These are phyloP conservation scores for Nymphalis c-album DNA, from an alignment of 2,888 invertebrate genomes.

Conservation along the genomic window DNA sequence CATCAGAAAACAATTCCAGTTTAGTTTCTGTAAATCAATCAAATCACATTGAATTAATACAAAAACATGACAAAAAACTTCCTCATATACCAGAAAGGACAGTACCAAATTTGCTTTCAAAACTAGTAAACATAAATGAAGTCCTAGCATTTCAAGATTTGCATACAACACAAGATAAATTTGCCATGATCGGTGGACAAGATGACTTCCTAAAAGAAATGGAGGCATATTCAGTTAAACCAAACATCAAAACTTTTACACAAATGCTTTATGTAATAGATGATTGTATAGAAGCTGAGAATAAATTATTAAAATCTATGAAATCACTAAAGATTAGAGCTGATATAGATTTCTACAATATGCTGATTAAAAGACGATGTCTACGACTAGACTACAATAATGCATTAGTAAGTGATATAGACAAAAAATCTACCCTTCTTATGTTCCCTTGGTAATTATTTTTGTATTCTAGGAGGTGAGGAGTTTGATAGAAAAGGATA, in stretches of 20 bases:
- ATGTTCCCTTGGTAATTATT: background rate
- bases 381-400: constrained; percentile 84
- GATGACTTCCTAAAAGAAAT: constrained; percentile 89
- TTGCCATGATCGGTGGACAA: constrained; percentile 90
- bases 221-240: constrained; percentile 83
- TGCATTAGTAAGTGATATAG: constrained; percentile 83
- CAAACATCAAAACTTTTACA: constrained; percentile 90
- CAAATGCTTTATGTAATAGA: constrained; percentile 88
- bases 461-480: constrained; percentile 76
- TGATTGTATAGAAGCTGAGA: constrained; percentile 84
- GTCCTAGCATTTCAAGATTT: constrained; percentile 83
- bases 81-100: constrained; percentile 43
- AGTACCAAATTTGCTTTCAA: constrained; percentile 85
- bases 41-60: constrained; percentile 29
- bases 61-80: constrained; percentile 29
- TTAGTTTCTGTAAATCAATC: constrained; percentile 7
- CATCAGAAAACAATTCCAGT: constrained; percentile 12
- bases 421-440: background rate
- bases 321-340: constrained; percentile 81
- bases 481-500: constrained; percentile 78
- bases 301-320: constrained; percentile 84
- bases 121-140: constrained; percentile 81
- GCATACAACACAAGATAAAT: constrained; percentile 83
- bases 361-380: constrained; percentile 90
- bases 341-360: constrained; percentile 92